phyloP scores from a whole-genome alignment of 2,797 vertebrate genomes.

The Spinibarbus caldwelli region DNA sequence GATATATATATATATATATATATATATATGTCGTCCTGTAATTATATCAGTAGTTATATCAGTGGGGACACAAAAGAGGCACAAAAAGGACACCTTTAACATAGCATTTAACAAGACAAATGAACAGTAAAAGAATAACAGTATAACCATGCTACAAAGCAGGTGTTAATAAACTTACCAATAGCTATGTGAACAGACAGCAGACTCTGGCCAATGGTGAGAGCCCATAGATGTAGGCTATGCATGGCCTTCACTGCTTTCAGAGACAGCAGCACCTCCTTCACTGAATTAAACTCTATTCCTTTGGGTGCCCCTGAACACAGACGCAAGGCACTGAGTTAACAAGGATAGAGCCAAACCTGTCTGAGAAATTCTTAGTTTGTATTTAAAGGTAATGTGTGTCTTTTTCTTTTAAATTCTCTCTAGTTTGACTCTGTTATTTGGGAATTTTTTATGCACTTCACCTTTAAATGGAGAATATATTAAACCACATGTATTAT shows the following conservation, averaged over 20 bases:
- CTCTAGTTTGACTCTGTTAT: no score
- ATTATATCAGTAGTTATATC: no score
- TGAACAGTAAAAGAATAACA: not conserved
- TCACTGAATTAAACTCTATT: conserved; percentile 84
- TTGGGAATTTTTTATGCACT: not conserved
- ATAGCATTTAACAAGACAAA: no score
- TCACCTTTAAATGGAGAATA: not conserved
- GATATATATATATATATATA: no score
- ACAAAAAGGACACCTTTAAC: no score
- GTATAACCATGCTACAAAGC: not conserved
- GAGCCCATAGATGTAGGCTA: conserved; percentile 89
- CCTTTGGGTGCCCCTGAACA: conserved; percentile 84
- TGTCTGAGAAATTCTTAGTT: not conserved
- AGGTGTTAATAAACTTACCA: conserved; percentile 74
- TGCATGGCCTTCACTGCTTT: conserved; percentile 86
- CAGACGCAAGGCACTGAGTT: not conserved
- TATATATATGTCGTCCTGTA: no score
- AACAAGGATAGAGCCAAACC: not conserved
- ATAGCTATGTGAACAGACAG: conserved; percentile 89
- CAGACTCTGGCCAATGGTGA: conserved; percentile 84
- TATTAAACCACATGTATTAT: not conserved
- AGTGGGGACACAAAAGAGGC: no score
- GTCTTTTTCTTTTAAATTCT: no score
- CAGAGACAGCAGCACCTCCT: conserved; percentile 87
- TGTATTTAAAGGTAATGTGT: not conserved